phyloP scores from a whole-genome alignment of 2,797 vertebrate species.

The Oreochromis grahami region DNA sequence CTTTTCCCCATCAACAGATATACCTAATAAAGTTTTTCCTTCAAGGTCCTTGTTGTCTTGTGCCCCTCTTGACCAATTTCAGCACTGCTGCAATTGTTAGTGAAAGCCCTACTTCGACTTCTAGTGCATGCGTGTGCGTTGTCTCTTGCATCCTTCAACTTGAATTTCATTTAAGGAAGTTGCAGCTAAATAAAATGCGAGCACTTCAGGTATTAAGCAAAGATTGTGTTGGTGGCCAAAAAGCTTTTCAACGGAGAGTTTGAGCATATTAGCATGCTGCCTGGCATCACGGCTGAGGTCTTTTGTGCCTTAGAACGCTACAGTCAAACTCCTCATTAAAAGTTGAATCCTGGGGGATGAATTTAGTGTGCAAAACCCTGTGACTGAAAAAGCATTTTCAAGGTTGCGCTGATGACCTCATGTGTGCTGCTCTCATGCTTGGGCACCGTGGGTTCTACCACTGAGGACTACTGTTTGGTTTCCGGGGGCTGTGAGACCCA shows the following conservation, averaged over 20 bases:
- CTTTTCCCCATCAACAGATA: not conserved
- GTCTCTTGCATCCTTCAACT: not conserved
- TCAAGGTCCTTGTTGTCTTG: fast-evolving
- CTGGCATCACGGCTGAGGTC: not conserved
- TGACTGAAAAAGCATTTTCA: not conserved
- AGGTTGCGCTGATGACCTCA: not conserved
- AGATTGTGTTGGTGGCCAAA: not conserved
- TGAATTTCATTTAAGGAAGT: not conserved
- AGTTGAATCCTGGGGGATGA: not conserved
- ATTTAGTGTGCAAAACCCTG: not conserved
- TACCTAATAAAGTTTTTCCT: not conserved
- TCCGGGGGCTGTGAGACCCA: not conserved
- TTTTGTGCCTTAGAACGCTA: not conserved
- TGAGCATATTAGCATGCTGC: not conserved
- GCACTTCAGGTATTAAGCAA: not conserved
- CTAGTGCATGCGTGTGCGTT: not conserved
- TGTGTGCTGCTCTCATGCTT: not conserved
- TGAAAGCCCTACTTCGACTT: not conserved
- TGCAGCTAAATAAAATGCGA: not conserved
- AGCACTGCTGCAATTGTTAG: not conserved
- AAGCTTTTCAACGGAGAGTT: not conserved
- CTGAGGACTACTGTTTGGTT: not conserved
- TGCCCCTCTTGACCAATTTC: not conserved
- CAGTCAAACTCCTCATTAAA: not conserved
- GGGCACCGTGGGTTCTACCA: not conserved